phyloP scores from a whole-genome alignment of 1,140 invertebrate genomes.

The Chrysoperla carnea region DNA sequence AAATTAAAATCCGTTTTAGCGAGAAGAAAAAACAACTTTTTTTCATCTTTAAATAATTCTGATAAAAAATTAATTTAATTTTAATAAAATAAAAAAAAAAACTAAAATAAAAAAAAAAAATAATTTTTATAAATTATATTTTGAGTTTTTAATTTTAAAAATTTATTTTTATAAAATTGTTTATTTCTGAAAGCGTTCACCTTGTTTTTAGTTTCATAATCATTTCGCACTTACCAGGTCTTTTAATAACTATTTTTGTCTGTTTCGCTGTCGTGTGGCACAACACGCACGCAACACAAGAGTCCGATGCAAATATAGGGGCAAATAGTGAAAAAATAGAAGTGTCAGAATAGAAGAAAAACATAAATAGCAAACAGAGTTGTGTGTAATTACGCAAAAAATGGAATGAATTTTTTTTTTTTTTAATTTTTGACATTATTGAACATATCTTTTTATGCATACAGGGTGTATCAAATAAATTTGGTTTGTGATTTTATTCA shows the following conservation, averaged over 20 bases:
- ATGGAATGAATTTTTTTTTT: background rate
- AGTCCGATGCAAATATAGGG: slow-evolving; percentile 25
- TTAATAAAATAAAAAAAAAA: background rate
- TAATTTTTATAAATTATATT: background rate
- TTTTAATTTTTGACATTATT: too few relatives aligned
- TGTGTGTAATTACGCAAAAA: slow-evolving; percentile 11
- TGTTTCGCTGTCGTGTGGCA: slow-evolving; percentile 22
- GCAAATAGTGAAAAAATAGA: slow-evolving; percentile 25
- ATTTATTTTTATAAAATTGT: background rate
- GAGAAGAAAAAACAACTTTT: too few relatives aligned
- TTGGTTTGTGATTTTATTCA: too few relatives aligned
- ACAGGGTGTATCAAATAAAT: too few relatives aligned
- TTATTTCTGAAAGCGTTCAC: background rate
- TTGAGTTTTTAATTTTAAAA: background rate
- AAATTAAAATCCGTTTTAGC: too few relatives aligned
- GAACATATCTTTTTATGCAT: too few relatives aligned
- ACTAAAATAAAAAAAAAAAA: background rate
- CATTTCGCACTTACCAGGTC: slow-evolving; percentile 25
- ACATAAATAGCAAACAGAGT: slow-evolving; percentile 17
- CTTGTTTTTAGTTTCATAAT: slow-evolving; percentile 11
- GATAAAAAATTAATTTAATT: background rate
- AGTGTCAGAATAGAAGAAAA: slow-evolving; percentile 26
- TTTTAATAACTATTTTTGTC: slow-evolving; percentile 25
- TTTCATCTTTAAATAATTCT: too few relatives aligned
- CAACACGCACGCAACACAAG: slow-evolving; percentile 8